Conservation (phyloP, 2,113 vertebrate species). For the Paramormyrops kingsleyae region DNA sequence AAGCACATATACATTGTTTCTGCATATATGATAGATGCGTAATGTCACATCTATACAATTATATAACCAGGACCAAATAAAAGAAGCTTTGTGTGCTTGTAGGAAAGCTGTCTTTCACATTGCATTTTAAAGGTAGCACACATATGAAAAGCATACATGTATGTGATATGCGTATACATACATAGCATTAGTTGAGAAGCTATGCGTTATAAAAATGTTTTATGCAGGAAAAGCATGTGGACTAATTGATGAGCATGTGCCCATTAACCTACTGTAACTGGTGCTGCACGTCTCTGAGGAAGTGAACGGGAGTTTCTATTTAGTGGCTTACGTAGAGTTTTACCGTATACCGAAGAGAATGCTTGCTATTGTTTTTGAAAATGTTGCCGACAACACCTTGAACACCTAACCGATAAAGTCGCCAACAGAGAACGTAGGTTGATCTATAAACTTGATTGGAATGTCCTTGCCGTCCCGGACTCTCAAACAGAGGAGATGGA, state of each 20-base stretch:
- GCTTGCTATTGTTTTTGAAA: too few relatives aligned
- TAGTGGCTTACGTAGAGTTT: neutral
- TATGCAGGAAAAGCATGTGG: conserved; percentile 9
- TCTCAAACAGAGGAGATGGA: neutral
- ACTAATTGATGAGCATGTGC: neutral
- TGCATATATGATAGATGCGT: conserved; percentile 28
- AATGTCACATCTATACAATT: conserved; percentile 35
- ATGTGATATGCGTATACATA: conserved; percentile 34
- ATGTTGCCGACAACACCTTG: neutral
- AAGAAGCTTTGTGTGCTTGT: conserved; percentile 37
- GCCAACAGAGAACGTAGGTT: neutral
- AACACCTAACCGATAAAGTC: neutral
- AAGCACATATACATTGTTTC: conserved; percentile 17
- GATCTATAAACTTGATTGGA: neutral
- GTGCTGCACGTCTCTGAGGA: neutral
- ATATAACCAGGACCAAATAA: conserved; percentile 32
- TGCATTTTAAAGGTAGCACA: conserved; percentile 31
- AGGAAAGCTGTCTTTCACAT: conserved; percentile 13
- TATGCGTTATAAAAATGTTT: neutral
- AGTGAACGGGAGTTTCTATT: neutral
- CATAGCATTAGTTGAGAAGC: conserved; percentile 23
- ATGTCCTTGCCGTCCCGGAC: neutral
- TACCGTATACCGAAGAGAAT: neutral
- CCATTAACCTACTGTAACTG: neutral
- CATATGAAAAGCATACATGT: conserved; percentile 30